phyloP scores from a whole-genome alignment of 2,888 invertebrate genomes.

The Rapana venosa region DNA sequence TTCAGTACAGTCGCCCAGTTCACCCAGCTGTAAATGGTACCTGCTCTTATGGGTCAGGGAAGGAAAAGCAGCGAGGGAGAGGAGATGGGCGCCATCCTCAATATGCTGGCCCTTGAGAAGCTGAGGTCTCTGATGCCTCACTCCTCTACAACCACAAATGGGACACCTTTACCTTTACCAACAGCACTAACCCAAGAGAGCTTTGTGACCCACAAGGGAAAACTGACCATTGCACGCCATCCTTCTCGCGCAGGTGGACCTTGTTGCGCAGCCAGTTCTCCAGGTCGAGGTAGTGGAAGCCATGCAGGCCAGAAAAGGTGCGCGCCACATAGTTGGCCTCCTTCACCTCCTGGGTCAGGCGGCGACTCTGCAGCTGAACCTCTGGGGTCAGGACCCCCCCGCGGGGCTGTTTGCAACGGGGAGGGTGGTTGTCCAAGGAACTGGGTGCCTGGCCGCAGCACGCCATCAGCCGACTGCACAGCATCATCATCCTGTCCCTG shows the following conservation, averaged over 20 bases:
- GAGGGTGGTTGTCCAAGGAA: slow-evolving; percentile 80
- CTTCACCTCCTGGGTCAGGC: slow-evolving; percentile 79
- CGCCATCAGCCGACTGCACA: slow-evolving; percentile 75
- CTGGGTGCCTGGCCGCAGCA: slow-evolving; percentile 76
- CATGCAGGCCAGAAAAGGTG: slow-evolving; percentile 65
- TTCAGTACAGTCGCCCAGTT: too few species aligned
- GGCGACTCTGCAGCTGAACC: slow-evolving; percentile 78
- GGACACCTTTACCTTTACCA: too few species aligned
- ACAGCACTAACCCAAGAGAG: too few species aligned
- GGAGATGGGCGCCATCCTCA: too few species aligned
- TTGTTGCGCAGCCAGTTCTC: slow-evolving; percentile 80
- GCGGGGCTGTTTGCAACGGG: slow-evolving; percentile 78
- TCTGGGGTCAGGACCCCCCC: slow-evolving; percentile 80
- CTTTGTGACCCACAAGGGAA: too few species aligned
- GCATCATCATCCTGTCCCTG: slow-evolving; percentile 78
- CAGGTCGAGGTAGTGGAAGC: slow-evolving; percentile 80
- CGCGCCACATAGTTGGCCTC: slow-evolving; percentile 80
- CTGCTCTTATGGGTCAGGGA: too few species aligned
- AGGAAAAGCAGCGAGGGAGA: too few species aligned
- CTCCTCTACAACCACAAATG: too few species aligned
- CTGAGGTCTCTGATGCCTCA: too few species aligned
- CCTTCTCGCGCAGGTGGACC: slow-evolving; percentile 77
- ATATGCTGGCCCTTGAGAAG: too few species aligned
- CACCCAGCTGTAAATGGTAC: too few species aligned
- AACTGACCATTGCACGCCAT: slow-evolving; percentile 81